Evolutionary conservation across 2,113 vertebrate species (phyloP), one percentile per base, ranked within the genome.

Genomic region (Gasterosteus nipponicus): DNA sequence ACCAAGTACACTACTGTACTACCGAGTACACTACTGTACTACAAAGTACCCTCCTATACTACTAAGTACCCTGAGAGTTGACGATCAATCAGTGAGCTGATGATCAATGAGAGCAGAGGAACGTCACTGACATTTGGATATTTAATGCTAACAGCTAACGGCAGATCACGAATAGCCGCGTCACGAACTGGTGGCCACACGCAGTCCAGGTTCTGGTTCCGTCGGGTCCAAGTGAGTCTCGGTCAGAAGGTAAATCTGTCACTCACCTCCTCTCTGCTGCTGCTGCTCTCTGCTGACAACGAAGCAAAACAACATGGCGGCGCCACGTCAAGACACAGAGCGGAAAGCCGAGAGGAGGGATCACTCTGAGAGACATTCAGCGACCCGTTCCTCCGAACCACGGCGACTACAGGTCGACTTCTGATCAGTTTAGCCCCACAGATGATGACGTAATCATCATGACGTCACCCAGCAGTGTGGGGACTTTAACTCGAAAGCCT

Each of bases 231-330:
- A 18, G 47, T 49, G 47, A n/a, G 47, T 49, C 46, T 49, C 46
- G 1, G 16, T 49, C 16, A 18, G 46, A 7, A 15, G 14, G 46
- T 44, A 15, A 49, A 18, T 57, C 54, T 54, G 22, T 15, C 12
- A 5, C 44, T 46, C 44, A 10, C 11, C 41, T 42, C 41, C 11
- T 46, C 44, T 46, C 44, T 16, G 44, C 44, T 46, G 12, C 44
- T 46, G 12, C 44, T 16, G 14, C 44, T 46, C 42, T 46, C 15
- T 46, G 44, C 53, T 57, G 58, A 60, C 58, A 60, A 59, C 33
- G 33, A 19, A 38, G 58, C 58, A 39, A 38, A 60, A 38, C 58
- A 60, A 60, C 58, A 60, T 60, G 58, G 58, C 58, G 58, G 58
- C 58, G 58, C 33, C 58, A 60, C 58, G 58, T 60, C 58, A 19